Evolutionary conservation across 64 coral and sea anemone species (phyloP).

Genomic region (Montipora cactus): DNA sequence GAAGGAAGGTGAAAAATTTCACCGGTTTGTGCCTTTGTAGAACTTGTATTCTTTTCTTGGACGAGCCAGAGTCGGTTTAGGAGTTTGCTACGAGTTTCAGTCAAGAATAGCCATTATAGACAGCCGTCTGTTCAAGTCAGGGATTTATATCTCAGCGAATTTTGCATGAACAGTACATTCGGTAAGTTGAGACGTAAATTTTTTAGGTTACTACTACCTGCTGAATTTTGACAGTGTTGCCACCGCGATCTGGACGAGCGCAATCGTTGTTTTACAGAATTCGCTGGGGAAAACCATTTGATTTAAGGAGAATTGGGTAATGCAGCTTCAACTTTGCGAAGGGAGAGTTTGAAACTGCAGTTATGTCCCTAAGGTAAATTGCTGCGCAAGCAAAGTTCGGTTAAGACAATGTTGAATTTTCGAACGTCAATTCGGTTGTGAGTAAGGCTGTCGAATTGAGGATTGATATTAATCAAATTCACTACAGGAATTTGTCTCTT

Average conservation of each 20-base stretch:
- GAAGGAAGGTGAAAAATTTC: constrained; percentile 12
- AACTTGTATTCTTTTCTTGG: background rate
- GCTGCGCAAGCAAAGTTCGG: background rate
- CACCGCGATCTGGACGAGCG: background rate
- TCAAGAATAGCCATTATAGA: background rate
- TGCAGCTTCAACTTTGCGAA: too few species aligned
- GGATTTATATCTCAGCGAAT: constrained; percentile 20
- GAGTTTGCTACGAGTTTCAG: background rate
- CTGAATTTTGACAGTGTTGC: constrained; percentile 52
- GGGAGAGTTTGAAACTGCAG: too few species aligned
- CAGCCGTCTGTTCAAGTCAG: background rate
- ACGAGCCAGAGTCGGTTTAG: background rate
- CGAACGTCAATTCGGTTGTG: background rate
- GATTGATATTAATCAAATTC: background rate
- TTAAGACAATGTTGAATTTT: background rate
- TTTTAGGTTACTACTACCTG: constrained; percentile 33
- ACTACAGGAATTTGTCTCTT: constrained; percentile 2
- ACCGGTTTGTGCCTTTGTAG: background rate
- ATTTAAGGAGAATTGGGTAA: background rate
- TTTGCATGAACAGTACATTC: constrained; percentile 17
- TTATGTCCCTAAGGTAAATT: too few species aligned
- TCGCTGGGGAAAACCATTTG: background rate
- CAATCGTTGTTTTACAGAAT: background rate
- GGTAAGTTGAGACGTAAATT: constrained; percentile 23
- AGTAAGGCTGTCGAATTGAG: background rate